These are phyloP conservation scores for Corbicula japonica DNA, from an alignment of 2,888 invertebrate genomes.

Conservation along the genomic window DNA sequence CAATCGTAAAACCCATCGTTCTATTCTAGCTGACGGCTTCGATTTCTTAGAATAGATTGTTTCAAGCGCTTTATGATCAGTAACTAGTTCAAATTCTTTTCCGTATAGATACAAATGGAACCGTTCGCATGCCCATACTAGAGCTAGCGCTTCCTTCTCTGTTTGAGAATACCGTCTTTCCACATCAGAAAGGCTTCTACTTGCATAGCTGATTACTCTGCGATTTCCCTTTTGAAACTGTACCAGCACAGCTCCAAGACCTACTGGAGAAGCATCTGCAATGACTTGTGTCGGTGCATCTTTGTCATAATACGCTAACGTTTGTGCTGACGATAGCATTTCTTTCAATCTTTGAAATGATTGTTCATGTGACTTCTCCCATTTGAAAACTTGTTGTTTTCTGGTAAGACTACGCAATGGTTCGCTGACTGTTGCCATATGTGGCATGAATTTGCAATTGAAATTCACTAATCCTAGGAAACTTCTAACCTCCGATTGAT, in stretches of 20 bases:
- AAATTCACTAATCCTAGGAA: conserved; percentile 64
- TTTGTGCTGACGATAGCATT: conserved; percentile 13
- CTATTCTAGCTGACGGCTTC: conserved; percentile 68
- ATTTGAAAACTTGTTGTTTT: conserved; percentile 26
- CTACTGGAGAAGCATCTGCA: conserved; percentile 15
- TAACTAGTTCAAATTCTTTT: conserved; percentile 54
- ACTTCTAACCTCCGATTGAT: conserved; percentile 44
- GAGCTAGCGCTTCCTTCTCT: conserved; percentile 67
- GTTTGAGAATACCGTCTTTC: conserved; percentile 47
- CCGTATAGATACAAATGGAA: conserved; percentile 72
- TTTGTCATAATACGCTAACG: conserved; percentile 25
- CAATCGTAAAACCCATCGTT: conserved; percentile 70
- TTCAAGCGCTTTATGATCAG: conserved; percentile 71
- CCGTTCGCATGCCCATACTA: conserved; percentile 70
- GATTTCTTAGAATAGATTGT: conserved; percentile 54
- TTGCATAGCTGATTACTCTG: conserved; percentile 31
- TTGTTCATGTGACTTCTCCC: conserved; percentile 42
- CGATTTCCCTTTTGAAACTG: conserved; percentile 36
- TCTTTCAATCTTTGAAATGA: conserved; percentile 35
- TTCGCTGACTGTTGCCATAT: conserved; percentile 55
- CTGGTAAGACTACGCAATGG: conserved; percentile 41
- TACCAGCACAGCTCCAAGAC: conserved; percentile 36
- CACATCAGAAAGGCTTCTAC: conserved; percentile 28
- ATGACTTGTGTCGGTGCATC: background rate
- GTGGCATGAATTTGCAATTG: conserved; percentile 42